These are phyloP conservation scores for Sycophila sp. DNA, from an alignment of 1,140 invertebrate genomes.

Conservation along the genomic window DNA sequence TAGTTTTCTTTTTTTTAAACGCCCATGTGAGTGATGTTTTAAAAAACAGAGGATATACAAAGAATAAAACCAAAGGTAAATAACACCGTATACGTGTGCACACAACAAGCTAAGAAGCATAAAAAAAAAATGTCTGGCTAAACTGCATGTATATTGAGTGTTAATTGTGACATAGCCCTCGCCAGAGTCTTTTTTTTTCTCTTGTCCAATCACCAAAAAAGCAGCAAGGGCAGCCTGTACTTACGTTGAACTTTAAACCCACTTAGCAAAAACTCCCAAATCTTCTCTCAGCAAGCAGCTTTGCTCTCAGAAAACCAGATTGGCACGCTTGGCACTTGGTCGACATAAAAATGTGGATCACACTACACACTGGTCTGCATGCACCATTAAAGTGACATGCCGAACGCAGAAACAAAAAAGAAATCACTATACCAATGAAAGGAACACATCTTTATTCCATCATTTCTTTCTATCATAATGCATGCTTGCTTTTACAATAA, in stretches of 20 bases:
- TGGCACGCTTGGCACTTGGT: neutral
- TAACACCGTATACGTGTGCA: conserved; percentile 18
- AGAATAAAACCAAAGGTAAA: neutral
- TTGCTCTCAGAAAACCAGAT: conserved; percentile 10
- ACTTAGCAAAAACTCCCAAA: too few relatives aligned
- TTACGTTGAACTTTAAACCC: conserved; percentile 23
- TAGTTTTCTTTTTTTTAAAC: too few relatives aligned
- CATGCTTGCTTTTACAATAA: conserved; percentile 64
- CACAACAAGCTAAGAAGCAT: conserved; percentile 26
- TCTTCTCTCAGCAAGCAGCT: conserved; percentile 10
- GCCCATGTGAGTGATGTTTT: too few relatives aligned
- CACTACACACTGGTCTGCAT: conserved; percentile 26
- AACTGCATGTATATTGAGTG: neutral
- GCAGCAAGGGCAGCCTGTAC: conserved; percentile 27
- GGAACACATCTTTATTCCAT: conserved; percentile 63
- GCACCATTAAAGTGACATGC: conserved; percentile 44
- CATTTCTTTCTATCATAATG: conserved; percentile 33
- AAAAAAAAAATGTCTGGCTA: neutral
- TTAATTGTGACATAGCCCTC: conserved; percentile 10
- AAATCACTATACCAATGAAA: conserved; percentile 62
- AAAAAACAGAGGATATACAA: too few relatives aligned
- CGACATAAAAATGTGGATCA: conserved; percentile 12
- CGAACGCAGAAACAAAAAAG: conserved; percentile 49
- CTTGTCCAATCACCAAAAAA: conserved; percentile 30
- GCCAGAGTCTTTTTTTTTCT: too few relatives aligned